Base-by-base conservation (phyloP, 2,888 invertebrate genomes). In the Drosophila nr. fundita region DNA sequence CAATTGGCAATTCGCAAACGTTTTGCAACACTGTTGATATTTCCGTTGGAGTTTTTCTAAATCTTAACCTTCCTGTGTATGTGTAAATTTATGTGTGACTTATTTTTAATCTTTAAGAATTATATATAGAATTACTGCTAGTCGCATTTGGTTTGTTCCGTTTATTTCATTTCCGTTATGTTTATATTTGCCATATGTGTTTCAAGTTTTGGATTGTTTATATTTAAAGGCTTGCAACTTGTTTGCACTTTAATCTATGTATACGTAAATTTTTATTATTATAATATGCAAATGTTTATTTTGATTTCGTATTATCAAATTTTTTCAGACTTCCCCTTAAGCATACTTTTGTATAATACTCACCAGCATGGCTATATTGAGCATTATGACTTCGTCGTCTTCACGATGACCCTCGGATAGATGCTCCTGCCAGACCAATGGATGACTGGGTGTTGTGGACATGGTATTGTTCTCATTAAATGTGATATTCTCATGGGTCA, bases 291-390 rank as follows among this genome's bases (percentile, higher is more conserved):
- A 42, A 42, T 42, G 2, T 6, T 42, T 13, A 21, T 42, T 42
- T 21, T 13, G 21, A 42, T 11, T 42, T 42, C 2, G 21, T 6
- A 21, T 42, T 11, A 13, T 42, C 2, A 5, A 15, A 4, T 8
- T 4, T 2, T 24, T 24, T 15, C 24, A 24, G 45, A 24, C 24
- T 24, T 45, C 15, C 45, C 24, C 45, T 7, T 15, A 42, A 5
- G 5, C 5, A 42, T 11, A 42, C 21, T 42, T 42, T 42, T 42
- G 21, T 45, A 45, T 32, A 1, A 4, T 8, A 92, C 97, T 96
- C 92, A 98, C 98, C 95, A 98, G 88, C 85, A 98, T 93, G 4
- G 98, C 98, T 68, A 98, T 97, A 88, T 98, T 96, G 0, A 97
- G 96, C 83, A 98, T 94, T 55, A 95, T 94, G 7, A 98, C 93